These are phyloP conservation scores for Agelastica alni DNA, from an alignment of 2,888 invertebrate genomes.

Conservation along the genomic window DNA sequence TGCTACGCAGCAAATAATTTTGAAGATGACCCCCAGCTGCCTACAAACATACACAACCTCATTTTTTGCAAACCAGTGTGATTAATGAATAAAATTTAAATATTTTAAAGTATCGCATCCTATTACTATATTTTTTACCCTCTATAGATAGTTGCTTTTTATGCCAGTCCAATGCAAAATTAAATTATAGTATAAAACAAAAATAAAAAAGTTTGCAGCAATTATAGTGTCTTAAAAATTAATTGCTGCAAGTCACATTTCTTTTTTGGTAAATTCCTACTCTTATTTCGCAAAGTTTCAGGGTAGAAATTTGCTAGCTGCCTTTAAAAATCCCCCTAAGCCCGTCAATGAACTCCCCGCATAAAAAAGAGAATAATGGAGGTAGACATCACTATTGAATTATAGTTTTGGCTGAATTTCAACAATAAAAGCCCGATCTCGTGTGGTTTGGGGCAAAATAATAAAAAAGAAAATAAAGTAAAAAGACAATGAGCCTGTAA, in stretches of 20 bases:
- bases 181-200: not conserved
- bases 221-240: not conserved
- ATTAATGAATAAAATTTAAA: too few species aligned
- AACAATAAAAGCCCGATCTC: conserved; percentile 10
- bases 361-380: conserved; percentile 12
- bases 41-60: too few species aligned
- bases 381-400: conserved; percentile 13
- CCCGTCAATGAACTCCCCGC: not conserved
- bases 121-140: too few species aligned
- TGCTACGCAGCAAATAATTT: too few species aligned
- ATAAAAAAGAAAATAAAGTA: not conserved
- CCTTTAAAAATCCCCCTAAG: not conserved
- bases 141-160: too few species aligned
- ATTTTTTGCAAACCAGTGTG: too few species aligned
- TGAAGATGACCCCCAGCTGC: too few species aligned
- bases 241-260: not conserved
- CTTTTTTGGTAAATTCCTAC: too few species aligned
- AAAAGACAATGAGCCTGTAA: not conserved
- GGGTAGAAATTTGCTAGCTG: too few species aligned
- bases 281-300: too few species aligned
- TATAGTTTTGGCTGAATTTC: conserved; percentile 16
- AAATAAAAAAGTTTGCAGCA: not conserved
- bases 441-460: conserved; percentile 8
- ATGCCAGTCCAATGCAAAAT: too few species aligned
- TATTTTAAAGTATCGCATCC: too few species aligned